Evolutionary conservation across 2,113 vertebrate genomes (phyloP), one percentile per base, ranked within the genome.

Genomic region (Toxotes jaculatrix): DNA sequence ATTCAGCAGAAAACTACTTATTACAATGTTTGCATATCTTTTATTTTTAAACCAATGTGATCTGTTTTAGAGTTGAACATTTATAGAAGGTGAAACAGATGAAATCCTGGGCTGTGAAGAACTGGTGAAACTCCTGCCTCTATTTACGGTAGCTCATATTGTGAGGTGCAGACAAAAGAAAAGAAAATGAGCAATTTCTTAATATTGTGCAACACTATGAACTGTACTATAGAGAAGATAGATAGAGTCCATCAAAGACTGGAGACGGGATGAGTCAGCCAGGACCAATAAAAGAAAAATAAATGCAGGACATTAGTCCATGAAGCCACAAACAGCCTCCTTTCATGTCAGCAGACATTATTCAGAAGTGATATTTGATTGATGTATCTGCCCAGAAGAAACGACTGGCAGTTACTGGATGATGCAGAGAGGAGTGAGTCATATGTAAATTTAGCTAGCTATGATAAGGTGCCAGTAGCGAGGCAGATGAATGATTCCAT

Each of bases 361-460:
- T 81, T 89, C 69, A 80, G 43, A 75, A 82, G 71, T 68, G 78
- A 86, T 77, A 76, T 89, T 76, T 89, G 77, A 88, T 83, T 84
- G 86, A 89, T 88, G 68, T 57, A 43, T 83, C n/a, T 79, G 65
- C 71, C 61, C 68, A 42, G 66, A 74, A 70, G 80, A 84, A 74
- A 43, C 14, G 14, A 59, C 59, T n/a, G 68, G 42, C 59, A 61
- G 64, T 69, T 68, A 84, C 49, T 77, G 68, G 51, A 79, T 40
- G 56, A 70, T 73, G 56, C 79, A 77, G 75, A 60, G 65, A 61
- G 38, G 77, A 77, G 83, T 90, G 88, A 91, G 67, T 91, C 90
- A 92, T 84, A 83, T 86, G 87, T 85, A 89, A 87, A 92, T 92
- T 72, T 81, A 81, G 82, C 76, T 27, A 42, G 61, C 70, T 65